A percentile compares a stretch with the other conserved stretches of the same genome.
Evolutionary conservation across 2,113 vertebrate species (phyloP).

Genomic region (Neolamprologus devosi): DNA sequence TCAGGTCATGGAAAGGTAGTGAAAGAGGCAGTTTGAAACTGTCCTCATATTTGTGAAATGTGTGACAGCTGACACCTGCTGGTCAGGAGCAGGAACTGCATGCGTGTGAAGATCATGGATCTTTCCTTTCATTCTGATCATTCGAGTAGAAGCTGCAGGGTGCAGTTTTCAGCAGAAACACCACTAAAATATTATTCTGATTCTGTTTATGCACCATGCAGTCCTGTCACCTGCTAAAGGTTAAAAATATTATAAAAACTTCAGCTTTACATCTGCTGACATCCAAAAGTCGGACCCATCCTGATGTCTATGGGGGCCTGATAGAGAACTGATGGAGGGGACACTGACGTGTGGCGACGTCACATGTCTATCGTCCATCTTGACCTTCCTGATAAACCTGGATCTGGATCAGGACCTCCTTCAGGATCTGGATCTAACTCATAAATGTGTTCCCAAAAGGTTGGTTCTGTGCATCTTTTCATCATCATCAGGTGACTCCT

Average conservation of each 20-base stretch:
- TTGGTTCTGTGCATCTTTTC: neutral
- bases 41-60: too few species aligned
- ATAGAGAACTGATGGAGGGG: neutral
- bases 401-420: neutral
- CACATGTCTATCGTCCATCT: neutral
- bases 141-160: neutral
- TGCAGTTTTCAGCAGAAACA: neutral
- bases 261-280: neutral
- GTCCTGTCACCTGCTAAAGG: neutral
- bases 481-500: neutral
- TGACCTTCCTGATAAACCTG: neutral
- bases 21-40: neutral
- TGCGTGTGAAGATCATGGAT: neutral
- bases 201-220: neutral
- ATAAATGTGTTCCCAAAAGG: neutral
- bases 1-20: neutral
- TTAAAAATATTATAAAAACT: neutral
- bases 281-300: neutral
- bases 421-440: neutral
- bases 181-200: neutral
- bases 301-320: neutral
- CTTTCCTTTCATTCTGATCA: neutral
- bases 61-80: neutral
- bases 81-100: neutral
- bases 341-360: neutral